phyloP scores from a whole-genome alignment of 2,888 invertebrate genomes.

The Drosophila nr. fundita region DNA sequence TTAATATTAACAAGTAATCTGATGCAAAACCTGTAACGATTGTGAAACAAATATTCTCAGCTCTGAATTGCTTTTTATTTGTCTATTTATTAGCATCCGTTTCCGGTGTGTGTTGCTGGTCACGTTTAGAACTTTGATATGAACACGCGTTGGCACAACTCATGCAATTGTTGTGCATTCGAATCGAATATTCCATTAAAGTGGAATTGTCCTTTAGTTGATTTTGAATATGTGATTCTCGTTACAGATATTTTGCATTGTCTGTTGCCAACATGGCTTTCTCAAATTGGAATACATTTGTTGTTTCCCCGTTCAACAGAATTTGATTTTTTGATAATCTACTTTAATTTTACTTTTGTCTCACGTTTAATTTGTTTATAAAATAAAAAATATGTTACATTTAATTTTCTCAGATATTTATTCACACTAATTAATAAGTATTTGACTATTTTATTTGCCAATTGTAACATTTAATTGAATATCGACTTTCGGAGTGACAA shows the following conservation, averaged over 20 bases:
- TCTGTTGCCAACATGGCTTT: neutral
- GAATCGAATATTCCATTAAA: conserved; percentile 5
- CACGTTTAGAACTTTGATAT: neutral
- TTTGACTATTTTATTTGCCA: conserved; percentile 28
- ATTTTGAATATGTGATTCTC: neutral
- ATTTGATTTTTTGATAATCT: neutral
- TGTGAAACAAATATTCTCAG: conserved; percentile 19
- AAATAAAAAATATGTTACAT: too few relatives aligned
- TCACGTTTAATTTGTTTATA: neutral
- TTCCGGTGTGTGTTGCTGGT: conserved; percentile 7
- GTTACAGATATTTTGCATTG: neutral
- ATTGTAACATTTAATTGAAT: conserved; percentile 68
- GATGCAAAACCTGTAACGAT: neutral
- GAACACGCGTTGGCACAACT: conserved; percentile 1
- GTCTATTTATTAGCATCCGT: conserved; percentile 13
- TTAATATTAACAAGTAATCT: conserved; percentile 19
- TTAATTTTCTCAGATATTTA: neutral
- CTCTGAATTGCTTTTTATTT: conserved; percentile 3
- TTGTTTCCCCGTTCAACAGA: neutral
- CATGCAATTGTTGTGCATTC: neutral
- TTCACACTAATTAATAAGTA: neutral
- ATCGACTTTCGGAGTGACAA: conserved; percentile 40
- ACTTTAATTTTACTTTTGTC: neutral
- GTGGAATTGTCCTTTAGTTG: neutral
- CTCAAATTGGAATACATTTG: neutral